Evolutionary conservation across 2,888 invertebrate species (phyloP).

Genomic region (Neuroscelio doddi): DNA sequence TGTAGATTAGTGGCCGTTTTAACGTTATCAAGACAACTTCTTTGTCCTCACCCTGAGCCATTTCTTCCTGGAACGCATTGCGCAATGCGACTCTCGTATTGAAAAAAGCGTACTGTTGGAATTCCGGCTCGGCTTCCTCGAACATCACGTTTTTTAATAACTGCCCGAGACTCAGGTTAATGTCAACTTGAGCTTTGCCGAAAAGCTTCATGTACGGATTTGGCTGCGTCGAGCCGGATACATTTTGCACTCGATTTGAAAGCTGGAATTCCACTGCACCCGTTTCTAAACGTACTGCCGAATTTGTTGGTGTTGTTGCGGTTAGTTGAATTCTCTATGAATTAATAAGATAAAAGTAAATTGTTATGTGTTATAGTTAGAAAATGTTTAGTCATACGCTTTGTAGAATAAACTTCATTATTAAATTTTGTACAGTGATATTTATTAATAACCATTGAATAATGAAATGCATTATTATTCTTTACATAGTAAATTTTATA

Average conservation of each 20-base stretch:
- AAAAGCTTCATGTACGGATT: conserved; percentile 81
- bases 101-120: conserved; percentile 98
- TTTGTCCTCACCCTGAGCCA: conserved; percentile 86
- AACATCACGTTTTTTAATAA: conserved; percentile 93
- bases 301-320: conserved; percentile 97
- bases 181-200: conserved; percentile 90
- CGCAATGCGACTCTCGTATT: conserved; percentile 92
- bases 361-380: no score
- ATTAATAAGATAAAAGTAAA: no score
- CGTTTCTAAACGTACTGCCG: conserved; percentile 96
- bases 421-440: background rate
- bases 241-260: conserved; percentile 94
- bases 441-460: no score
- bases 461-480: no score
- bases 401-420: no score
- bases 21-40: conserved; percentile 92
- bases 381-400: no score
- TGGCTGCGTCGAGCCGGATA: conserved; percentile 76
- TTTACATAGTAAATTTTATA: no score
- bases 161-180: conserved; percentile 96
- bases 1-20: conserved; percentile 94
- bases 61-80: conserved; percentile 92
- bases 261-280: conserved; percentile 94
- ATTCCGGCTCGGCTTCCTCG: conserved; percentile 97
- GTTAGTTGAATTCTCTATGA: conserved; percentile 93